Evolutionary conservation across 1,140 invertebrate species (phyloP), one percentile per base, ranked within the genome.

Genomic region (Nomia melanderi): DNA sequence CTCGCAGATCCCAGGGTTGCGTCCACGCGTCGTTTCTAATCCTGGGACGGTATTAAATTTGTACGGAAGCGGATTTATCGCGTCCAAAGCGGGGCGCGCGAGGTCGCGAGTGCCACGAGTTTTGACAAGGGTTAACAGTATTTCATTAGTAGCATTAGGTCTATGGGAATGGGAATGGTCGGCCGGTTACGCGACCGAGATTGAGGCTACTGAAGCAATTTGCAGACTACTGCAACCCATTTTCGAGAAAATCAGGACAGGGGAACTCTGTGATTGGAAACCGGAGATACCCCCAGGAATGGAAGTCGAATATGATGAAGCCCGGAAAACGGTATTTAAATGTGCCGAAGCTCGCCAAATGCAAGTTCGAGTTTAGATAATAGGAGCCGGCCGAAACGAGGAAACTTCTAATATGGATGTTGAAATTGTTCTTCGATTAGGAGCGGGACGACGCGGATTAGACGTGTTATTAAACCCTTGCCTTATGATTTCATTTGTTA

Each of bases 111-210:
- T 60, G 47, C 62, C 50, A 23, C n/a, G 2, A 17, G 25, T 9
- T 74, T 74, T 65, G 27, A 74, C 36, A 41, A 74, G 53, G 62
- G 62, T 74, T 33, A 56, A 66, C 50, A 33, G 23, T 66, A 66
- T 74, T 74, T 74, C 72, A 74, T 74, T 74, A 74, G 62, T n/a
- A 50, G n/a, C 50, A 29, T 72, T 63, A 63, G 67, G 8, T 12
- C 20, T 17, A 41, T 36, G 60, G 53, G 25, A 56, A 62, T 53
- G 47, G 20, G 20, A 3, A 33, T 47, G 70, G 41, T 33, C 31
- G 44, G 7, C 2, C 17, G 60, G 33, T 31, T 53, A 17, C 25
- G 9, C 11, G 20, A 44, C 63, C 36, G 14, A 54, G 23, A 25
- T 64, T 20, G 20, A 31, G 33, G 31, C 20, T 41, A 12, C 14